A percentile compares a stretch with the other conserved stretches of the same genome.
These are phyloP conservation scores for Scomberomorus guttatus DNA, from an alignment of 2,797 vertebrate species.

Conservation along the genomic window DNA sequence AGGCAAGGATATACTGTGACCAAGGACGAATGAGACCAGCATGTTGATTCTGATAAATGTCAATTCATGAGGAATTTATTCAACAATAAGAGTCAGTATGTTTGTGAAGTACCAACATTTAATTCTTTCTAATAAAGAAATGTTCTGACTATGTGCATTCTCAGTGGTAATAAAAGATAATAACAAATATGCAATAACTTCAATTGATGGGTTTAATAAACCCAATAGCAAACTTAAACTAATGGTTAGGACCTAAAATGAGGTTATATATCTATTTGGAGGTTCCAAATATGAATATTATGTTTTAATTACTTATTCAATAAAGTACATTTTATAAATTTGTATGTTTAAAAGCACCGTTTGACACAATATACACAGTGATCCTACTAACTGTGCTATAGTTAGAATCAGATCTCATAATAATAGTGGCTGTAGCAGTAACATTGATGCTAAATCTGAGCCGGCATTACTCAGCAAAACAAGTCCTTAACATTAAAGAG, in stretches of 20 bases:
- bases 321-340: background rate
- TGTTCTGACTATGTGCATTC: background rate
- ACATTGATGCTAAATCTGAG: no score
- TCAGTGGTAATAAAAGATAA: background rate
- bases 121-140: background rate
- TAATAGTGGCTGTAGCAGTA: background rate
- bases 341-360: background rate
- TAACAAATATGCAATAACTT: background rate
- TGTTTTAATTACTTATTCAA: background rate
- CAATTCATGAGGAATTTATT: conserved; percentile 2
- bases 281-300: background rate
- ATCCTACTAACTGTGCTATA: background rate
- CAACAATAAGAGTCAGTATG: background rate
- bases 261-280: background rate
- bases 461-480: no score
- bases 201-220: background rate
- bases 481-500: background rate
- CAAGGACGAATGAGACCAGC: conserved; percentile 43
- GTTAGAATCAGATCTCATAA: background rate
- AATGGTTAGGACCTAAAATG: background rate
- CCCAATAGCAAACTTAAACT: background rate
- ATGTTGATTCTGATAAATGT: conserved; percentile 31
- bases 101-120: background rate
- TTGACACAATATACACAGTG: background rate
- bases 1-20: conserved; percentile 26